A percentile compares a stretch with the other conserved stretches of the same genome.
Evolutionary conservation across 1,140 invertebrate species (phyloP).

Genomic region (Kradibia gibbosae): DNA sequence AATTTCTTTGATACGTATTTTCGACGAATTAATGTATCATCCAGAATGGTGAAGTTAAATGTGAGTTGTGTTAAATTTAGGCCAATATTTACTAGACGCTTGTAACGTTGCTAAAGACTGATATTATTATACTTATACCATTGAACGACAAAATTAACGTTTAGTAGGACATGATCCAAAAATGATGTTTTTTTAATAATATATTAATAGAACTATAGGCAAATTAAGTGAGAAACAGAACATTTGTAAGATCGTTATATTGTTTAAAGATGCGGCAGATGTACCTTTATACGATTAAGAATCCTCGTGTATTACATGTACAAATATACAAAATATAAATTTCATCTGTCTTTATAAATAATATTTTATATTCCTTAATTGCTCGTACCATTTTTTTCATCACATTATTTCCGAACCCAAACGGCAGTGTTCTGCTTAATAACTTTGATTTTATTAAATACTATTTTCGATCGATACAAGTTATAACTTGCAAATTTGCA

Average conservation of each 20-base stretch:
- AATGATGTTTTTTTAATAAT: background rate
- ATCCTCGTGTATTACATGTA: background rate
- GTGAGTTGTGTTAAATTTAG: background rate
- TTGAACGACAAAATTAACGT: background rate
- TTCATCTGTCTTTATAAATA: slow-evolving; percentile 3
- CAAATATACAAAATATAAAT: background rate
- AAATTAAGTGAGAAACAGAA: background rate
- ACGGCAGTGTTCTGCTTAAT: background rate
- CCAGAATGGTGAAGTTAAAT: background rate
- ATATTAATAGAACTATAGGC: background rate
- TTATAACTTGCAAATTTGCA: background rate
- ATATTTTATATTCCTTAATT: background rate
- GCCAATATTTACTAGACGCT: background rate
- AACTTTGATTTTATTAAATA: slow-evolving; percentile 1
- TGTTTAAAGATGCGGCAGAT: background rate
- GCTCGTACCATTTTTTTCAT: background rate
- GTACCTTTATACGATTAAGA: too few relatives aligned
- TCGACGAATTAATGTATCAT: background rate
- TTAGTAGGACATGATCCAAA: slow-evolving; percentile 3
- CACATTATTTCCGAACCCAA: background rate
- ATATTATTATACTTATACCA: background rate
- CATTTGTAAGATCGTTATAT: background rate
- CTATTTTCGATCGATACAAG: background rate
- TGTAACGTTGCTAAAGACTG: background rate
- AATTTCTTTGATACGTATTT: background rate